These are phyloP conservation scores for Ictalurus punctatus DNA, from an alignment of 2,113 vertebrate species.

Conservation along the genomic window DNA sequence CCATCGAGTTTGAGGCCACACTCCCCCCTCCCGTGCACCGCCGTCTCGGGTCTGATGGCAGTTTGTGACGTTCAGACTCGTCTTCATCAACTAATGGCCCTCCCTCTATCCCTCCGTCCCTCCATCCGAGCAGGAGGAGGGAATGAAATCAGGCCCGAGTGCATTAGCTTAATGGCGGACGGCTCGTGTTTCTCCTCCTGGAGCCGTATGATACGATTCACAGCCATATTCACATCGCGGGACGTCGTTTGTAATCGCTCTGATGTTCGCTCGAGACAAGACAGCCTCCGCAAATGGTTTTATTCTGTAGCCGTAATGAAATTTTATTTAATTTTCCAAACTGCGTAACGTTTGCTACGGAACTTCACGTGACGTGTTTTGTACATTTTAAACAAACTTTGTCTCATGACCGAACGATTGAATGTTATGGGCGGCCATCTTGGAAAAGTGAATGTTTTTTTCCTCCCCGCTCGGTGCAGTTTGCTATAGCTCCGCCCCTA, in stretches of 20 bases:
- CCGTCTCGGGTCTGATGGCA: constrained; percentile 31
- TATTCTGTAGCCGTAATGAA: not conserved
- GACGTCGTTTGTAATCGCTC: not conserved
- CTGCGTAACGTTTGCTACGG: not conserved
- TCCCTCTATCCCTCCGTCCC: not conserved
- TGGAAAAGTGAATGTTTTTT: not conserved
- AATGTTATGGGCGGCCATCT: not conserved
- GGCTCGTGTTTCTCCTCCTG: constrained; percentile 21
- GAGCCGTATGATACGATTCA: not conserved
- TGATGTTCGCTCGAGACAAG: not conserved
- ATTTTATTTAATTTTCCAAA: not conserved
- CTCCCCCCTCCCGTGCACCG: not conserved
- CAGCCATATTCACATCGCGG: constrained; percentile 5
- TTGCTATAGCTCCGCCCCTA: not conserved
- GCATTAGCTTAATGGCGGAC: constrained; percentile 46
- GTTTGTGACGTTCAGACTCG: constrained; percentile 16
- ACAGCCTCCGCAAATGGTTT: not conserved
- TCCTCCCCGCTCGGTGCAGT: not conserved
- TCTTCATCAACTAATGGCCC: constrained; percentile 33
- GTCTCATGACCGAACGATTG: not conserved
- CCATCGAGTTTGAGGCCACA: constrained; percentile 28
- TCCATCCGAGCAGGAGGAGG: not conserved
- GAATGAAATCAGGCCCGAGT: constrained; percentile 38
- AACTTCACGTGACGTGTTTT: not conserved
- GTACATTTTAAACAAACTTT: not conserved